These are phyloP conservation scores for Actinia equina DNA, from an alignment of 64 coral and sea anemone species.

Conservation along the genomic window DNA sequence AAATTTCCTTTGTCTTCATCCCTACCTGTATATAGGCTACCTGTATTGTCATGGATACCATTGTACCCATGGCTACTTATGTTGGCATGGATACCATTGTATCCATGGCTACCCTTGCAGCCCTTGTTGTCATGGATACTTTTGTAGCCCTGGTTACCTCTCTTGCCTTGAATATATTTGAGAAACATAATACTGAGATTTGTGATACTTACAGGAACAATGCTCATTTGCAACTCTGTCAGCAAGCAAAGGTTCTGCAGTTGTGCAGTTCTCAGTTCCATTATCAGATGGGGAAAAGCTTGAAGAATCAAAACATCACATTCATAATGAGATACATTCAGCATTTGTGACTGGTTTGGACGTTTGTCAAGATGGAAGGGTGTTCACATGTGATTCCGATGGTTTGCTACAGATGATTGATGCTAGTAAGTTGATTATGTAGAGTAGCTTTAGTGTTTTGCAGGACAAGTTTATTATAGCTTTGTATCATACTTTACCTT, in stretches of 20 bases:
- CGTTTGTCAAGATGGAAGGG: constrained; percentile 3
- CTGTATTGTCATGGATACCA: neutral
- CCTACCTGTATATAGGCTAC: too few relatives aligned
- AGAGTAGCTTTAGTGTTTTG: too few relatives aligned
- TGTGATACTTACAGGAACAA: neutral
- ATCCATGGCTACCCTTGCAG: neutral
- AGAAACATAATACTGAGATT: too few relatives aligned
- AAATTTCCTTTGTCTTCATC: too few relatives aligned
- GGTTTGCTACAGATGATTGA: neutral
- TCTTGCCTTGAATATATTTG: too few relatives aligned
- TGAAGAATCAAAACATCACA: neutral
- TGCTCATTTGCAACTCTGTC: neutral
- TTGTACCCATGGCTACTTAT: too few relatives aligned
- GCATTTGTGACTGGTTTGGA: neutral
- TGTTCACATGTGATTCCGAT: constrained; percentile 16
- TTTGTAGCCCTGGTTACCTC: too few relatives aligned
- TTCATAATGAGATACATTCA: neutral
- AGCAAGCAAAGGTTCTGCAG: constrained; percentile 15
- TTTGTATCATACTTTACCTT: too few relatives aligned
- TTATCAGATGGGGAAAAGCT: neutral
- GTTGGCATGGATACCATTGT: too few relatives aligned
- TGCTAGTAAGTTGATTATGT: neutral
- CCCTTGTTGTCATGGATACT: too few relatives aligned
- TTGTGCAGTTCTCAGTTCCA: constrained; percentile 5
- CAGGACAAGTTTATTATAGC: too few relatives aligned